Conservation (phyloP, 2,888 invertebrate genomes). For the Agrenia bidenticulata region DNA sequence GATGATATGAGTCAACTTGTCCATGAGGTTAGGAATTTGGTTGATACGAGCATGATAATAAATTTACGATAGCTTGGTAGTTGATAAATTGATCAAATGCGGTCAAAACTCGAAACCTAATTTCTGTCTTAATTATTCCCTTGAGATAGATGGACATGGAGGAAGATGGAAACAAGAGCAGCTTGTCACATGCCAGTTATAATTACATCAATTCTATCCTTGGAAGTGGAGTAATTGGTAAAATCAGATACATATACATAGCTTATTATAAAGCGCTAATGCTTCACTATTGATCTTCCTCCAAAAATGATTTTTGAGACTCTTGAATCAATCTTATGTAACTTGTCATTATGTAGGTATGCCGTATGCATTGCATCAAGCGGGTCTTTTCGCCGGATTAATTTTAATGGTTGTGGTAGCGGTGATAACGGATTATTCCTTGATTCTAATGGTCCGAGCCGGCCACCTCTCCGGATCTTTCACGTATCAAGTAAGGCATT, state of each 20-base stretch:
- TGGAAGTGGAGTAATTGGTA: constrained; percentile 82
- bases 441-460: constrained; percentile 73
- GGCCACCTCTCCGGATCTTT: constrained; percentile 75
- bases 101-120: background rate
- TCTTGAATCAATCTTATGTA: no score
- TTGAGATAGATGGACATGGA: constrained; percentile 56
- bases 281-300: no score
- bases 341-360: constrained; percentile 62
- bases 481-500: constrained; percentile 67
- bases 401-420: constrained; percentile 70
- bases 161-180: constrained; percentile 64
- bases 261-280: no score
- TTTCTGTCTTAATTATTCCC: background rate
- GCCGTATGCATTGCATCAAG: constrained; percentile 77
- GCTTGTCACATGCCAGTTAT: constrained; percentile 75
- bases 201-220: constrained; percentile 87
- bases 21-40: constrained; percentile 43
- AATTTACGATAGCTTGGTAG: background rate
- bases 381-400: constrained; percentile 76
- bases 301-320: no score
- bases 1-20: constrained; percentile 48
- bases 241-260: no score
- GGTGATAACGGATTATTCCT: constrained; percentile 75
- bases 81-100: background rate
- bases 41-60: constrained; percentile 2